A percentile compares a stretch with the other conserved stretches of the same genome.
Evolutionary conservation across 1,140 invertebrate genomes (phyloP).

Genomic region (Drosophila obscura): DNA sequence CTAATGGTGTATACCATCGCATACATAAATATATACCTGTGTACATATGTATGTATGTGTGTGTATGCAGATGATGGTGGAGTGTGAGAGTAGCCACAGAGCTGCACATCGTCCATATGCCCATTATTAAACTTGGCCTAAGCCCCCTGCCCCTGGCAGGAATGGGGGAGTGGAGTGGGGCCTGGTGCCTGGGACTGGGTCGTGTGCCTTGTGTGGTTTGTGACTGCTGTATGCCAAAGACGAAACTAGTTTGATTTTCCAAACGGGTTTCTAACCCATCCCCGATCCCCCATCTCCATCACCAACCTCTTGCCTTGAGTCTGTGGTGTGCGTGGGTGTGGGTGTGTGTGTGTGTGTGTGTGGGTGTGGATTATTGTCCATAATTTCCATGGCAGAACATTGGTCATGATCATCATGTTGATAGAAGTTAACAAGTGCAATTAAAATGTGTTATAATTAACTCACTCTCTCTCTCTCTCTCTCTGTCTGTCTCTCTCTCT

Average conservation of each 20-base stretch:
- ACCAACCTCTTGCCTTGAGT: constrained; percentile 19
- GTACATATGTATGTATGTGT: background rate
- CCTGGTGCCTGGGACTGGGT: background rate
- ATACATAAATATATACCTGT: background rate
- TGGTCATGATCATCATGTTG: too few relatives aligned
- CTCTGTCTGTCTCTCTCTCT: background rate
- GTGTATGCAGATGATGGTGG: too few relatives aligned
- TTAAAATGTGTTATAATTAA: too few relatives aligned
- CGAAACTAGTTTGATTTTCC: constrained; percentile 58
- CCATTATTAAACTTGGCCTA: constrained; percentile 66
- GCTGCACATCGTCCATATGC: constrained; percentile 37
- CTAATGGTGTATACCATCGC: constrained; percentile 9
- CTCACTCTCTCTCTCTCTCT: background rate
- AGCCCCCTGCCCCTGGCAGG: constrained; percentile 41
- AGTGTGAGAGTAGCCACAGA: constrained; percentile 3
- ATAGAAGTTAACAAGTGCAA: too few relatives aligned
- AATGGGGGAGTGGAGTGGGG: constrained; percentile 10
- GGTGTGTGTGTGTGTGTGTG: constrained; percentile 18
- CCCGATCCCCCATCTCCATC: background rate
- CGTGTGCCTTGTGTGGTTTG: background rate
- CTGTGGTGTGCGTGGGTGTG: constrained; percentile 27
- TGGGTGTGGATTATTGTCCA: constrained; percentile 34
- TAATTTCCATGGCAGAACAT: too few relatives aligned
- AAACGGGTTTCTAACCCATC: constrained; percentile 55
- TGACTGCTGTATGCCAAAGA: constrained; percentile 50